A percentile compares a stretch with the other conserved stretches of the same genome.
phyloP scores from a whole-genome alignment of 2,888 invertebrate genomes.

The Campoletis raptor region DNA sequence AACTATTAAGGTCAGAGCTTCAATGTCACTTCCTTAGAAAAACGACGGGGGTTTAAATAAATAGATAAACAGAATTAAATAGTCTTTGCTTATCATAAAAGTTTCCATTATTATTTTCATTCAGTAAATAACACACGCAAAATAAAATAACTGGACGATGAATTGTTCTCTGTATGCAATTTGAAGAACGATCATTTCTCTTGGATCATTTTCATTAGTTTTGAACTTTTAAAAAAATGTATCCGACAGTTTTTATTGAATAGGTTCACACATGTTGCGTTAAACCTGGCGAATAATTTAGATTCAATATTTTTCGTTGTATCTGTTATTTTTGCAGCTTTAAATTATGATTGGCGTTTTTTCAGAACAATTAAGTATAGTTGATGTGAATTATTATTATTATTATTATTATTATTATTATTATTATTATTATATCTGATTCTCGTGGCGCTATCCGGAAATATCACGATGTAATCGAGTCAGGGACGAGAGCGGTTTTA shows the following conservation, averaged over 20 bases:
- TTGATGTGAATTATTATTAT: not conserved
- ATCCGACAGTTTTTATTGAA: no score
- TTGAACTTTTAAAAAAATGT: no score
- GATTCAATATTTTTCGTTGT: not conserved
- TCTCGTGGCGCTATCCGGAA: slow-evolving; percentile 1
- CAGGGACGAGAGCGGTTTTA: slow-evolving; percentile 46
- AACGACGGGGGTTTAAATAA: not conserved
- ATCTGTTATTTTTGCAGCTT: not conserved
- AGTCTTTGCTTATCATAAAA: not conserved
- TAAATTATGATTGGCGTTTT: not conserved
- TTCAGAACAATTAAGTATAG: not conserved
- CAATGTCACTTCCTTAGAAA: not conserved
- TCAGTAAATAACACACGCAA: not conserved
- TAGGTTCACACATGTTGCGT: no score
- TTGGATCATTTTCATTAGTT: not conserved
- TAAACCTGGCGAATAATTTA: no score
- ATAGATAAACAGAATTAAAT: not conserved
- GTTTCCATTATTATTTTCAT: not conserved
- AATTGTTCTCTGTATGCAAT: not conserved
- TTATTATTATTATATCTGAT: not conserved
- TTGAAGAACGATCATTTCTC: not conserved
- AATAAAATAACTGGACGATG: not conserved
- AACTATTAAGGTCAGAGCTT: not conserved
- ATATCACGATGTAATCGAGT: not conserved
- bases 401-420: not conserved